Percentiles rank a stretch among this genome's conserved stretches.
phyloP scores from a whole-genome alignment of 2,113 vertebrate genomes.

The Gambusia affinis region DNA sequence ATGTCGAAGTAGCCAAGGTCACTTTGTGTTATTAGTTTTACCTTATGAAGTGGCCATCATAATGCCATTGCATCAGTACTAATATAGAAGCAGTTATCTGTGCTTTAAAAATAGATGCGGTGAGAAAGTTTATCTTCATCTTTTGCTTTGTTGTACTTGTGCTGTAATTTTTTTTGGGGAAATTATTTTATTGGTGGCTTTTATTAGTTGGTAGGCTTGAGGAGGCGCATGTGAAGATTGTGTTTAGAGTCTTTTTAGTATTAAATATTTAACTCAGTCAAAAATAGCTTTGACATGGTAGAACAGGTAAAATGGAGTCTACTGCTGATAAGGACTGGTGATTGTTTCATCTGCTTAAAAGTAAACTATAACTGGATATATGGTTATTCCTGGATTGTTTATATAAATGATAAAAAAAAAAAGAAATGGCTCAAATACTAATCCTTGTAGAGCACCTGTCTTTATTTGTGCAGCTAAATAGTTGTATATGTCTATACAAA shows the following conservation, averaged over 20 bases:
- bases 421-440: not conserved
- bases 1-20: not conserved
- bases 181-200: not conserved
- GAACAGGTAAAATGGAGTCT: not conserved
- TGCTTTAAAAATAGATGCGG: slow-evolving; percentile 13
- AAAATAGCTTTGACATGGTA: not conserved
- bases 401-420: not conserved
- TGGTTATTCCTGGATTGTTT: not conserved
- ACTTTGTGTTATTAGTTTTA: not conserved
- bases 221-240: not conserved
- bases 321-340: not conserved
- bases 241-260: not conserved
- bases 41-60: not conserved
- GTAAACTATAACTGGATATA: not conserved
- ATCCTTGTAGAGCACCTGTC: not conserved
- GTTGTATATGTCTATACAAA: not conserved
- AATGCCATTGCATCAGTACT: slow-evolving; percentile 23
- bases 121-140: slow-evolving; percentile 11
- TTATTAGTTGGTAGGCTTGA: no score
- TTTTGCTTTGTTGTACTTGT: slow-evolving; percentile 1
- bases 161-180: slow-evolving; percentile 1
- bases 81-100: slow-evolving; percentile 11
- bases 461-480: not conserved
- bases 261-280: no score
- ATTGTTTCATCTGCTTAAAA: not conserved